A percentile compares a stretch with the other conserved stretches of the same genome.
These are phyloP conservation scores for Yponomeuta plumbellus DNA, from an alignment of 2,888 invertebrate genomes.

Conservation along the genomic window DNA sequence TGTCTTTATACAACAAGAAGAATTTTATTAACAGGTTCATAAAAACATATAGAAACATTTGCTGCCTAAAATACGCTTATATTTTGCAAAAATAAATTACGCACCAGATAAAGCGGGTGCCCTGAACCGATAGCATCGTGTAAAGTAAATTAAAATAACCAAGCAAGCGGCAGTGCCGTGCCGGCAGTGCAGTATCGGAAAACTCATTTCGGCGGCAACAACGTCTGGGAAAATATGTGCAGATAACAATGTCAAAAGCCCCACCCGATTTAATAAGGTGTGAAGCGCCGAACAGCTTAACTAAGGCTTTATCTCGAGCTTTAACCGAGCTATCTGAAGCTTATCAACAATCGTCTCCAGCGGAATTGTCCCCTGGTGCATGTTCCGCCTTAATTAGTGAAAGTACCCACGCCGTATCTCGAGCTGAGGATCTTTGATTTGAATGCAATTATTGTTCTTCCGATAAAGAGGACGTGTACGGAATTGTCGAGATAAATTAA, in stretches of 20 bases:
- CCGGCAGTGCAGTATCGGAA: constrained; percentile 18
- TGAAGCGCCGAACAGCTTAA: constrained; percentile 51
- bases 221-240: constrained; percentile 25
- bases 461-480: constrained; percentile 54
- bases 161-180: constrained; percentile 5
- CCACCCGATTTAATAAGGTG: constrained; percentile 54
- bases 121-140: background rate
- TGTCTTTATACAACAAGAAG: no score
- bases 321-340: constrained; percentile 31
- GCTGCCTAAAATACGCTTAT: no score
- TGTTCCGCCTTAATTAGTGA: constrained; percentile 72
- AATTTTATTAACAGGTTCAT: no score
- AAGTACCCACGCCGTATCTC: constrained; percentile 63
- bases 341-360: constrained; percentile 65
- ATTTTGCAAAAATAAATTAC: no score
- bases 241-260: constrained; percentile 29
- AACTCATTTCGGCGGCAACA: constrained; percentile 19
- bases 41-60: no score
- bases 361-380: constrained; percentile 70
- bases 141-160: constrained; percentile 11
- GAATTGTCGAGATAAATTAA: constrained; percentile 26
- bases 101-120: background rate
- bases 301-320: constrained; percentile 48
- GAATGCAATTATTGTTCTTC: constrained; percentile 71
- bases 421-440: constrained; percentile 64